These are phyloP conservation scores for Cheilosia vulpina DNA, from an alignment of 2,888 invertebrate species.

Conservation along the genomic window DNA sequence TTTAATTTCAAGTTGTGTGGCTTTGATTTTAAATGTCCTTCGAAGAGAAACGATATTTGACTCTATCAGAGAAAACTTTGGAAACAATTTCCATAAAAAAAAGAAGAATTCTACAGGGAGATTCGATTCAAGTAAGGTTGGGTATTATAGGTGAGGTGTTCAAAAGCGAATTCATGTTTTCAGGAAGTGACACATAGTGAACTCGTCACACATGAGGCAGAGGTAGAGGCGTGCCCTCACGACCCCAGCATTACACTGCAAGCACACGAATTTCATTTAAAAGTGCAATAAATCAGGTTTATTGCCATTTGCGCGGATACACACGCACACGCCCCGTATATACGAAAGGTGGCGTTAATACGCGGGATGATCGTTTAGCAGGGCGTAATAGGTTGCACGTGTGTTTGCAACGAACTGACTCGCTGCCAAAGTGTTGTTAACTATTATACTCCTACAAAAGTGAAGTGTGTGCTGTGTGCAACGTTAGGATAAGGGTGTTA, in stretches of 20 bases:
- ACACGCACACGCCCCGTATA: conserved; percentile 16
- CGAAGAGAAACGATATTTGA: background rate
- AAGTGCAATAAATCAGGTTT: conserved; percentile 74
- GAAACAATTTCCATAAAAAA: conserved; percentile 47
- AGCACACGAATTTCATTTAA: conserved; percentile 75
- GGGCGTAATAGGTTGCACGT: conserved; percentile 62
- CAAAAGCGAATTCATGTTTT: conserved; percentile 44
- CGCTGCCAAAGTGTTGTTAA: conserved; percentile 36
- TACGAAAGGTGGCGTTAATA: conserved; percentile 37
- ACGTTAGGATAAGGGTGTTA: conserved; percentile 65
- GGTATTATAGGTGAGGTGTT: background rate
- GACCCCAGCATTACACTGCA: conserved; percentile 40
- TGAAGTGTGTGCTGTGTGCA: conserved; percentile 60
- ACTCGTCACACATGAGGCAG: conserved; percentile 44
- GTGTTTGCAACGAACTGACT: conserved; percentile 42
- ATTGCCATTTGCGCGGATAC: conserved; percentile 53
- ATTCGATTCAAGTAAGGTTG: conserved; percentile 12
- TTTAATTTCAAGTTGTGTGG: conserved; percentile 56
- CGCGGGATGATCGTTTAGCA: conserved; percentile 59
- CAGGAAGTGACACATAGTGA: conserved; percentile 48
- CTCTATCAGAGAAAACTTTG: conserved; percentile 46
- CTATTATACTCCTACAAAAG: conserved; percentile 27
- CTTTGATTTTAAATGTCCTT: conserved; percentile 58
- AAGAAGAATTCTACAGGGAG: conserved; percentile 13
- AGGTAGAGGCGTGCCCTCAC: conserved; percentile 36